phyloP scores from a whole-genome alignment of 2,888 invertebrate species.

The Ctenicera cuprea region DNA sequence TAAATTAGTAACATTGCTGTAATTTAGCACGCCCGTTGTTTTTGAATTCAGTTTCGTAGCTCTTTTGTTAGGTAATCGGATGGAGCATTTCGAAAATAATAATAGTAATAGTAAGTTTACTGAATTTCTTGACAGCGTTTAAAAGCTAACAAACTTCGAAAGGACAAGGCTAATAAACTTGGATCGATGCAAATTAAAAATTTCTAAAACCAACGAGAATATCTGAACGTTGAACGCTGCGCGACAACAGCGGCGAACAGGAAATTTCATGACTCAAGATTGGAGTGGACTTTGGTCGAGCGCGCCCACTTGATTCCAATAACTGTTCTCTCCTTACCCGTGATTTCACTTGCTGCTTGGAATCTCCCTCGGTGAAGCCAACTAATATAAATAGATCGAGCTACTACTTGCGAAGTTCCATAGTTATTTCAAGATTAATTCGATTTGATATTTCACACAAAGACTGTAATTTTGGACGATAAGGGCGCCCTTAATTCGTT shows the following conservation, averaged over 20 bases:
- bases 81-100: conserved; percentile 27
- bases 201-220: not conserved
- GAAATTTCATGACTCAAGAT: conserved; percentile 48
- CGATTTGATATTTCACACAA: conserved; percentile 27
- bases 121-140: conserved; percentile 2
- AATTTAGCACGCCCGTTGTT: conserved; percentile 34
- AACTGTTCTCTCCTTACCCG: conserved; percentile 40
- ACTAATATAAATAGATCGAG: conserved; percentile 48
- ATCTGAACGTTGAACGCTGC: not conserved
- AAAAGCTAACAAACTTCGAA: conserved; percentile 9
- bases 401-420: conserved; percentile 35
- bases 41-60: conserved; percentile 16
- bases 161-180: not conserved
- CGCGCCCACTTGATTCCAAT: conserved; percentile 53
- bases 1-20: conserved; percentile 36
- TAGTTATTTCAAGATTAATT: conserved; percentile 45
- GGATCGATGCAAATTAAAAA: conserved; percentile 4
- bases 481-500: not conserved
- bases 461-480: not conserved
- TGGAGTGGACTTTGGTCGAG: conserved; percentile 54
- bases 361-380: conserved; percentile 41
- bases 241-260: conserved; percentile 32
- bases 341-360: conserved; percentile 42
- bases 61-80: conserved; percentile 27
- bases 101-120: conserved; percentile 22